phyloP scores from a whole-genome alignment of 2,113 vertebrate genomes.

The Stigmatopora nigra region DNA sequence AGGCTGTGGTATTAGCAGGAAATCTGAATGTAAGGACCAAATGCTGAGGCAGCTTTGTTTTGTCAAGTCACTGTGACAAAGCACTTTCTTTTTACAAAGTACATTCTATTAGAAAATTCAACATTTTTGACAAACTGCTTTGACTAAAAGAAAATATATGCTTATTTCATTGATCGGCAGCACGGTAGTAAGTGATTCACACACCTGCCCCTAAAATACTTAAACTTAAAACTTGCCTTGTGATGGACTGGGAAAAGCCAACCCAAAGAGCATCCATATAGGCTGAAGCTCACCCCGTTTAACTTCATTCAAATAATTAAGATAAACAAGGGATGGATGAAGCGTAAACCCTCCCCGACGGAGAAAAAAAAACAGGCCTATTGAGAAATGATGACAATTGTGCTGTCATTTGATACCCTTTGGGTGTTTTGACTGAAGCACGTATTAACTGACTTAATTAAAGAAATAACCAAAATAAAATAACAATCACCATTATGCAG shows the following conservation, averaged over 20 bases:
- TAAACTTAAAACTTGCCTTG: too few relatives aligned
- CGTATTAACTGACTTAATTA: too few relatives aligned
- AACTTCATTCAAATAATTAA: too few relatives aligned
- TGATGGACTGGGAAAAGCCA: too few relatives aligned
- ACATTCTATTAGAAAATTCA: neutral
- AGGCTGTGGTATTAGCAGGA: neutral
- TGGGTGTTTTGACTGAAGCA: neutral
- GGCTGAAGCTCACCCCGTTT: too few relatives aligned
- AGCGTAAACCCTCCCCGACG: too few relatives aligned
- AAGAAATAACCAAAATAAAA: too few relatives aligned
- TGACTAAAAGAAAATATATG: neutral
- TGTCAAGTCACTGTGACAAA: conserved; percentile 23
- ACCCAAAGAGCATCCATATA: too few relatives aligned
- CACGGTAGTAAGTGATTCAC: neutral
- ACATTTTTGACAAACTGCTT: neutral
- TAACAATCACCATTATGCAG: neutral
- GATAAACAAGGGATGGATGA: too few relatives aligned
- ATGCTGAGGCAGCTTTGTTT: conserved; percentile 3
- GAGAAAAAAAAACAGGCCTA: too few relatives aligned
- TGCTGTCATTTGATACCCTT: neutral
- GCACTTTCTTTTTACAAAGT: neutral
- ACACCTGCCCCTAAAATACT: neutral
- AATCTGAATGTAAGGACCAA: conserved; percentile 5
- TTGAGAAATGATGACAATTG: neutral
- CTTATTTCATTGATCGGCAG: neutral